These are phyloP conservation scores for Pachypanchax playfairii DNA, from an alignment of 2,113 vertebrate species.

Conservation along the genomic window DNA sequence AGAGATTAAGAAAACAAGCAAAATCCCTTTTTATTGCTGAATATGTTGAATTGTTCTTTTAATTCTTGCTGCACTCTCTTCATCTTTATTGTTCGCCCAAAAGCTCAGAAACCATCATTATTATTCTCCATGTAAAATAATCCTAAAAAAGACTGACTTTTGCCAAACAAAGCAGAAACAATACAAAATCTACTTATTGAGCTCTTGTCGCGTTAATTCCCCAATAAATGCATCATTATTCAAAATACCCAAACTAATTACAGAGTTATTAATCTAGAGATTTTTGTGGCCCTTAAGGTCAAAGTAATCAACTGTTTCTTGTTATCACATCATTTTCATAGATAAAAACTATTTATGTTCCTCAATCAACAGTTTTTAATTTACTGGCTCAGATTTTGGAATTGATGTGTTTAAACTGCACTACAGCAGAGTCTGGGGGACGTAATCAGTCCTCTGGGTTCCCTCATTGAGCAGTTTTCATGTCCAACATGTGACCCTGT, in stretches of 20 bases:
- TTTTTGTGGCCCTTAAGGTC: constrained; percentile 13
- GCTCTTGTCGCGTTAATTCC: constrained; percentile 18
- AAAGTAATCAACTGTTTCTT: constrained; percentile 25
- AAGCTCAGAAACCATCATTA: no score
- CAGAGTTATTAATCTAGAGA: constrained; percentile 20
- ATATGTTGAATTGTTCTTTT: background rate
- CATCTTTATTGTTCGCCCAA: no score
- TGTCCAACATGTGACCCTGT: no score
- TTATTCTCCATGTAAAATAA: no score
- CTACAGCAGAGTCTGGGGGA: background rate
- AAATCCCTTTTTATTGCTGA: background rate
- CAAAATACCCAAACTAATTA: constrained; percentile 37
- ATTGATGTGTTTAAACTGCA: constrained; percentile 5
- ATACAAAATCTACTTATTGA: constrained; percentile 4
- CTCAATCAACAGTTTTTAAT: constrained; percentile 7
- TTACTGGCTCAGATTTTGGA: constrained; percentile 23
- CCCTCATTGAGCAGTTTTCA: background rate
- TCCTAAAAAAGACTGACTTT: background rate
- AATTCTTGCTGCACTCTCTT: background rate
- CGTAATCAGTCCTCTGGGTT: no score
- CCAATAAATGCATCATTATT: constrained; percentile 28
- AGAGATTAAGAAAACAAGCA: background rate
- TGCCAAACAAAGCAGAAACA: constrained; percentile 8
- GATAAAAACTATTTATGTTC: background rate
- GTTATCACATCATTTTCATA: background rate